These are phyloP conservation scores for Eupithecia subumbrata DNA, from an alignment of 2,888 invertebrate species.

Conservation along the genomic window DNA sequence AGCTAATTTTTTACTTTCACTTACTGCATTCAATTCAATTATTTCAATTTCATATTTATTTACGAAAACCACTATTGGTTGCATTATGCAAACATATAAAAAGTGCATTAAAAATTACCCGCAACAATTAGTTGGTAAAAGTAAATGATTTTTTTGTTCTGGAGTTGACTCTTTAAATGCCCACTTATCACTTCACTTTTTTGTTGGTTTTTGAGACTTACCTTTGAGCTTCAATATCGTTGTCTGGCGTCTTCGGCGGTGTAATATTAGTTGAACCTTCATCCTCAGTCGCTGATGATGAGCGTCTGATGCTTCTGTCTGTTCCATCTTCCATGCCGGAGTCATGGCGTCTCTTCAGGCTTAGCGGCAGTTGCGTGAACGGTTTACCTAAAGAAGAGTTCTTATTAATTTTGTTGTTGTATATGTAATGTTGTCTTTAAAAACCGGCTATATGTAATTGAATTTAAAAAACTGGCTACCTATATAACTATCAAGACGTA, in stretches of 20 bases:
- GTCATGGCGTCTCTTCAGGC: constrained; percentile 75
- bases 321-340: constrained; percentile 72
- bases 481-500: too few relatives aligned
- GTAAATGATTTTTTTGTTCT: neutral
- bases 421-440: too few relatives aligned
- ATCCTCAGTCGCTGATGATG: constrained; percentile 80
- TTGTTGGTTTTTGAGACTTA: constrained; percentile 38
- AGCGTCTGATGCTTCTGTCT: constrained; percentile 70
- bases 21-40: too few relatives aligned
- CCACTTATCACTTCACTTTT: neutral
- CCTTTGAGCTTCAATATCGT: constrained; percentile 78
- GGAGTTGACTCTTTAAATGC: too few relatives aligned
- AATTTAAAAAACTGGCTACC: too few relatives aligned
- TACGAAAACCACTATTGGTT: neutral
- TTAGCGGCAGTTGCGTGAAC: constrained; percentile 74
- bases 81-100: neutral
- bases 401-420: too few relatives aligned
- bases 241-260: constrained; percentile 81
- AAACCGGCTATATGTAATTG: too few relatives aligned
- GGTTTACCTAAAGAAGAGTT: constrained; percentile 65
- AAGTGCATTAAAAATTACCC: neutral
- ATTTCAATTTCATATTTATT: neutral
- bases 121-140: neutral
- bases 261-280: constrained; percentile 80
- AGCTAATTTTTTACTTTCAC: neutral